Evolutionary conservation across 92 coral and sea anemone species (phyloP).

Genomic region (Pocillopora grandis): DNA sequence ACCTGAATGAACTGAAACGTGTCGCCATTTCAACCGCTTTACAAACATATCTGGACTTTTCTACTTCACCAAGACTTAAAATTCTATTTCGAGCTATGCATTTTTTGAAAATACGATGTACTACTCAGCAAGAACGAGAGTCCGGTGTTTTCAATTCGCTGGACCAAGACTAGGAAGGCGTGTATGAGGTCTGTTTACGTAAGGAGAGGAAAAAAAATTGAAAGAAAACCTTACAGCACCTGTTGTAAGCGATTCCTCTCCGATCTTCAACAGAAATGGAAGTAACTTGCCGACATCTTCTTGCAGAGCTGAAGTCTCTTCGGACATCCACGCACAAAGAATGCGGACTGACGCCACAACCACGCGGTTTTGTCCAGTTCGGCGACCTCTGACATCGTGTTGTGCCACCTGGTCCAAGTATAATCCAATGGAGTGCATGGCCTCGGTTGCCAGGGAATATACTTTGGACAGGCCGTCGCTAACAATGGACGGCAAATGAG

Average conservation of each 20-base stretch:
- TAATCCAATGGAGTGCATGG: conserved; percentile 60
- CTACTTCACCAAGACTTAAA: too few relatives aligned
- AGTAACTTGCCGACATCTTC: conserved; percentile 69
- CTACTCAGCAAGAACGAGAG: too few relatives aligned
- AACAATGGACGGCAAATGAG: not conserved
- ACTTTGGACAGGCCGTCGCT: conserved; percentile 52
- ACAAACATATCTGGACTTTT: too few relatives aligned
- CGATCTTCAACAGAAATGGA: conserved; percentile 76
- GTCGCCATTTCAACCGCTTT: too few relatives aligned
- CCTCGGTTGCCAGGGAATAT: conserved; percentile 66
- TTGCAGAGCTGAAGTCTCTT: conserved; percentile 86
- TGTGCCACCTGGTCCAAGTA: conserved; percentile 54
- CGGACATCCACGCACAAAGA: conserved; percentile 91
- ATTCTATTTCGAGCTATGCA: too few relatives aligned
- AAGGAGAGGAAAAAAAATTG: not conserved
- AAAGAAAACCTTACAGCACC: not conserved
- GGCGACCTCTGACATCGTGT: not conserved
- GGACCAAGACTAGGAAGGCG: too few relatives aligned
- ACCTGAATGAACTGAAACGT: too few relatives aligned
- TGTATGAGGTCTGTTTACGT: not conserved
- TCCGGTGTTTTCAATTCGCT: too few relatives aligned
- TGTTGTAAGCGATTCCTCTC: conserved; percentile 47
- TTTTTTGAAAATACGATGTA: too few relatives aligned
- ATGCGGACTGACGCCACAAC: conserved; percentile 79
- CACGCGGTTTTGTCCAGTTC: conserved; percentile 31